phyloP scores from a whole-genome alignment of 2,113 vertebrate species.

The Panurus biarmicus region DNA sequence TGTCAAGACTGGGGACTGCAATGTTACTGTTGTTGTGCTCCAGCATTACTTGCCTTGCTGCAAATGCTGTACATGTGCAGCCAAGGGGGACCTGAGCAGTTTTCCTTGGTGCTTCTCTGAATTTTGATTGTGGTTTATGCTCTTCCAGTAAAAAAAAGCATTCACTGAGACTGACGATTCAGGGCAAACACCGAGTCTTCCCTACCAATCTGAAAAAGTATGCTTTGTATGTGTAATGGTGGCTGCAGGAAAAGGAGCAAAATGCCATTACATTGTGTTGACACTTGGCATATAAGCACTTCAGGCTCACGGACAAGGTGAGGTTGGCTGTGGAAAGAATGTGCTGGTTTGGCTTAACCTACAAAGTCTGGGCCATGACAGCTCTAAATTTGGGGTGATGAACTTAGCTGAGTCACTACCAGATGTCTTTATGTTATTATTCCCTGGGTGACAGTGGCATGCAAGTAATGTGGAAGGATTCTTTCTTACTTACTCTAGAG shows the following conservation, averaged over 20 bases:
- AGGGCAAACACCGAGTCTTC: not conserved
- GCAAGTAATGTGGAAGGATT: not conserved
- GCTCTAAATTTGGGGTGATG: not conserved
- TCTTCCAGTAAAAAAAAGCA: not conserved
- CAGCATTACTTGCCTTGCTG: not conserved
- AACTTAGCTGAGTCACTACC: not conserved
- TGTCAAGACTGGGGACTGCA: not conserved
- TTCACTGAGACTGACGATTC: not conserved
- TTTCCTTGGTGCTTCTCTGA: not conserved
- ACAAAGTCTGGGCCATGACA: not conserved
- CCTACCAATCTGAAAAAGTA: not conserved
- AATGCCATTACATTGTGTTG: not conserved
- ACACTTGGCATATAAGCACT: not conserved
- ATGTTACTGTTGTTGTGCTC: not conserved
- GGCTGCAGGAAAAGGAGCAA: not conserved
- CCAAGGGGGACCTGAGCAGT: not conserved
- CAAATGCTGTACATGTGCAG: rapidly evolving
- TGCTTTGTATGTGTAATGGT: not conserved
- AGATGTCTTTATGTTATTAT: not conserved
- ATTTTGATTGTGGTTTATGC: not conserved
- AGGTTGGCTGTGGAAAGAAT: not conserved
- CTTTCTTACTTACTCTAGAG: not conserved
- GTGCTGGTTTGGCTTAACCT: not conserved
- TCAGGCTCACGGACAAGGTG: not conserved
- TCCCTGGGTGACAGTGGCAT: not conserved